A percentile compares a stretch with the other conserved stretches of the same genome.
phyloP scores from a whole-genome alignment of 2,113 vertebrate genomes.

The Solea senegalensis region DNA sequence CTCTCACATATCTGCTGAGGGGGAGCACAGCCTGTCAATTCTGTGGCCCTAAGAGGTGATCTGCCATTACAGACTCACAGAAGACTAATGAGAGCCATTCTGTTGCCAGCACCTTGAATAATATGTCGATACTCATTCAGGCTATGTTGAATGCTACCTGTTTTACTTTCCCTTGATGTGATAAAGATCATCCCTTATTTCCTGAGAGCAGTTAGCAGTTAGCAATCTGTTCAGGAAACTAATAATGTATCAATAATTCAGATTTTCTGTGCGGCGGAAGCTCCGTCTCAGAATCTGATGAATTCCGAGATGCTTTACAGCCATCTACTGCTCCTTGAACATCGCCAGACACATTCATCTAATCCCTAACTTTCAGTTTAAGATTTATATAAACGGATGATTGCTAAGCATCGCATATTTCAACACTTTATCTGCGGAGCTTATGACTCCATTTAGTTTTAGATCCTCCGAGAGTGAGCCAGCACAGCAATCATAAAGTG shows the following conservation, averaged over 20 bases:
- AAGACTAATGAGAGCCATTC: slow-evolving; percentile 86
- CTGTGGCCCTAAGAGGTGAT: slow-evolving; percentile 78
- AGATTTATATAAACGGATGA: slow-evolving; percentile 80
- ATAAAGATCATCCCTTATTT: slow-evolving; percentile 35
- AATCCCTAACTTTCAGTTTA: slow-evolving; percentile 67
- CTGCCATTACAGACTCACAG: slow-evolving; percentile 82
- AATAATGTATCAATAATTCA: slow-evolving; percentile 55
- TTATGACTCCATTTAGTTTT: slow-evolving; percentile 82
- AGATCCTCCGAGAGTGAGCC: slow-evolving; percentile 79
- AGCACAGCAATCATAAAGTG: slow-evolving; percentile 77
- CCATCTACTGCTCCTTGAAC: slow-evolving; percentile 47
- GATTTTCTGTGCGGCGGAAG: slow-evolving; percentile 21
- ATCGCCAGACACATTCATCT: slow-evolving; percentile 75
- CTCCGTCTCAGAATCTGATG: slow-evolving; percentile 47
- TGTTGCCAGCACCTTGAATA: slow-evolving; percentile 77
- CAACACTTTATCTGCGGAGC: slow-evolving; percentile 77
- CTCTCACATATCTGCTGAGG: slow-evolving; percentile 81
- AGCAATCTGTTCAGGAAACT: slow-evolving; percentile 35
- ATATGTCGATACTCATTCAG: slow-evolving; percentile 82
- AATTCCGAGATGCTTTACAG: slow-evolving; percentile 53
- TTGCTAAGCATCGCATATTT: slow-evolving; percentile 80
- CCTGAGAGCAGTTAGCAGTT: slow-evolving; percentile 24
- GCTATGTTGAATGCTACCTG: slow-evolving; percentile 65
- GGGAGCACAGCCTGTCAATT: slow-evolving; percentile 81
- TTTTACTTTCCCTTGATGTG: slow-evolving; percentile 61